phyloP scores from a whole-genome alignment of 2,797 vertebrate species.

The Acestrorhynchus altus region DNA sequence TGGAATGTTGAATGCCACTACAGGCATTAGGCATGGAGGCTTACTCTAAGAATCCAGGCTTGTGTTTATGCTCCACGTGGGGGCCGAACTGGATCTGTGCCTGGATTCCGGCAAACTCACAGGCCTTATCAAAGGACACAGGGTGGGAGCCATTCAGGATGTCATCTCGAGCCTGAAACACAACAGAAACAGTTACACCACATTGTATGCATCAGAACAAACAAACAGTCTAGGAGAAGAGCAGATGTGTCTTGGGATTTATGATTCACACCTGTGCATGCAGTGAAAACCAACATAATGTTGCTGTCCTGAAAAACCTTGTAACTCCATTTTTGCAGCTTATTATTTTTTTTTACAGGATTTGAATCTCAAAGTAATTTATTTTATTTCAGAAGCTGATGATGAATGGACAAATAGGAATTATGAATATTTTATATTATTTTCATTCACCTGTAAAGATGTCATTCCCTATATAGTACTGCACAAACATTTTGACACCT shows the following conservation, averaged over 20 bases:
- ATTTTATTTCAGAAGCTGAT: too few species aligned
- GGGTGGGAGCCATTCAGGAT: conserved; percentile 98
- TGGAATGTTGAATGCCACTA: conserved; percentile 20
- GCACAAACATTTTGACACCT: too few species aligned
- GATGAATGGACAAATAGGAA: too few species aligned
- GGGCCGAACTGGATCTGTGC: conserved; percentile 98
- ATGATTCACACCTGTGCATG: not conserved
- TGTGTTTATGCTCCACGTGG: conserved; percentile 97
- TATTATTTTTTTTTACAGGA: too few species aligned
- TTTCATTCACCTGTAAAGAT: too few species aligned
- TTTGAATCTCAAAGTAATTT: too few species aligned
- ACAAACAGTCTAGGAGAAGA: not conserved
- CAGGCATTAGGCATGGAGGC: conserved; percentile 55
- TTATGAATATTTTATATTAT: too few species aligned
- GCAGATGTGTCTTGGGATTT: not conserved
- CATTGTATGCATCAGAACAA: conserved; percentile 19
- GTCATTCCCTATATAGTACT: too few species aligned
- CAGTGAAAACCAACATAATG: not conserved
- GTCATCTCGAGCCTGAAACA: conserved; percentile 92
- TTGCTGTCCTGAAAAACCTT: too few species aligned
- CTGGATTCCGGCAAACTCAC: conserved; percentile 97
- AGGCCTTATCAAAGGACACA: conserved; percentile 98
- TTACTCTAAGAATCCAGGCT: conserved; percentile 98
- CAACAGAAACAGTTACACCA: conserved; percentile 2
- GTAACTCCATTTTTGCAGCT: too few species aligned